These are phyloP conservation scores for Hetaerina titia DNA, from an alignment of 2,888 invertebrate genomes.

Conservation along the genomic window DNA sequence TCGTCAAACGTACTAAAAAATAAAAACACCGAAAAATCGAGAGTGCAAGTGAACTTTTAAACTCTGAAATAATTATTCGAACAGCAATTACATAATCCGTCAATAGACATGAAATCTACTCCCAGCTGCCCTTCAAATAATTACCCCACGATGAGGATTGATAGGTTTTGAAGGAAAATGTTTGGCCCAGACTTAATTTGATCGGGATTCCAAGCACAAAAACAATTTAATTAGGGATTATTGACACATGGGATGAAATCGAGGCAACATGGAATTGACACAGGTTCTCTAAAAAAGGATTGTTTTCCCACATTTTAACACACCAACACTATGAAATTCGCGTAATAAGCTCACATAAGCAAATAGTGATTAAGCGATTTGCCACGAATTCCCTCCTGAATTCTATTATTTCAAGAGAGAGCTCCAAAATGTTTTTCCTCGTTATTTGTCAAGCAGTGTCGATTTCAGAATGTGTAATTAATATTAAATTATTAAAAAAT, in stretches of 20 bases:
- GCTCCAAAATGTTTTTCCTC: not conserved
- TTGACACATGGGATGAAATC: conserved; percentile 22
- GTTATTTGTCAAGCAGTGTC: not conserved
- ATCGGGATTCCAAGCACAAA: not conserved
- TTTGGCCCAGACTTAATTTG: not conserved
- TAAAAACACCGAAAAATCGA: too few species aligned
- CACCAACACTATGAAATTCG: not conserved
- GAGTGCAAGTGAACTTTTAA: too few species aligned
- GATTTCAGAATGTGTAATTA: not conserved
- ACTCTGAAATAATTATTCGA: too few species aligned
- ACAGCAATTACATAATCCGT: too few species aligned
- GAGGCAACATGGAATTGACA: not conserved
- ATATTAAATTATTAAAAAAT: not conserved
- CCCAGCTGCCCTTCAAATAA: not conserved
- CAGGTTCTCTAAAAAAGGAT: not conserved
- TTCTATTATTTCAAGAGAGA: not conserved
- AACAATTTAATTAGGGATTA: conserved; percentile 9
- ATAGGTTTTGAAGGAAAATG: not conserved
- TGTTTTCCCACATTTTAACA: not conserved
- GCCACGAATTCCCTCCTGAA: not conserved
- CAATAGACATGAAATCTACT: not conserved
- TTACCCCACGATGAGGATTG: not conserved
- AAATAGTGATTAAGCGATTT: conserved; percentile 13
- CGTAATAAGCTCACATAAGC: not conserved
- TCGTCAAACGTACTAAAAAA: too few species aligned